Percentiles rank a stretch among this genome's conserved stretches.
phyloP scores from a whole-genome alignment of 2,888 invertebrate genomes.

The Tridacna crocea region DNA sequence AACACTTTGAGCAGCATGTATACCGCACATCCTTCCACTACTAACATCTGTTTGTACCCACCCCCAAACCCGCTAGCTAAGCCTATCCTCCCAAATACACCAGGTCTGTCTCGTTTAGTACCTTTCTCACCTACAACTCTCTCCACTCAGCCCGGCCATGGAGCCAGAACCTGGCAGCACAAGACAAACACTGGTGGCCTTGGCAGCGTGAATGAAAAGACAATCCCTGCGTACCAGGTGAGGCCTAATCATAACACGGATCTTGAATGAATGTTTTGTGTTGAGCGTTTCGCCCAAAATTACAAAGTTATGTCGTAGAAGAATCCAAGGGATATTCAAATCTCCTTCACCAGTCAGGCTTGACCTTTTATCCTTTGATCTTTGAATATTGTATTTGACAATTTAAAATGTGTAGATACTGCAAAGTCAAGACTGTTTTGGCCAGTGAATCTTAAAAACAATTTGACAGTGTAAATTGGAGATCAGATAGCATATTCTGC shows the following conservation, averaged over 20 bases:
- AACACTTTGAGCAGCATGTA: conserved; percentile 18
- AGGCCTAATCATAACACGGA: conserved; percentile 26
- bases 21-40: conserved; percentile 51
- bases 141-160: conserved; percentile 74
- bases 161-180: conserved; percentile 70
- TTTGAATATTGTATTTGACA: too few species aligned
- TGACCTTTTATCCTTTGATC: too few species aligned
- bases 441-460: too few species aligned
- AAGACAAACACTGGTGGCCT: conserved; percentile 69
- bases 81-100: conserved; percentile 55
- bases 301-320: too few species aligned
- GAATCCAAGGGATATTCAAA: too few species aligned
- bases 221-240: conserved; percentile 76
- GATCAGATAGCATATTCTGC: too few species aligned
- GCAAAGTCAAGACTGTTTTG: too few species aligned
- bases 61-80: conserved; percentile 67
- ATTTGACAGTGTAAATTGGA: too few species aligned
- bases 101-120: conserved; percentile 56
- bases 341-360: too few species aligned
- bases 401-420: too few species aligned
- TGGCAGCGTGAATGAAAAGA: conserved; percentile 74
- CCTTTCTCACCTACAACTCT: conserved; percentile 67
- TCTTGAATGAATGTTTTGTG: too few species aligned
- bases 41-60: conserved; percentile 64
- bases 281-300: too few species aligned